These are phyloP conservation scores for Drosophila kohkoa DNA, from an alignment of 1,140 invertebrate species.

Conservation along the genomic window DNA sequence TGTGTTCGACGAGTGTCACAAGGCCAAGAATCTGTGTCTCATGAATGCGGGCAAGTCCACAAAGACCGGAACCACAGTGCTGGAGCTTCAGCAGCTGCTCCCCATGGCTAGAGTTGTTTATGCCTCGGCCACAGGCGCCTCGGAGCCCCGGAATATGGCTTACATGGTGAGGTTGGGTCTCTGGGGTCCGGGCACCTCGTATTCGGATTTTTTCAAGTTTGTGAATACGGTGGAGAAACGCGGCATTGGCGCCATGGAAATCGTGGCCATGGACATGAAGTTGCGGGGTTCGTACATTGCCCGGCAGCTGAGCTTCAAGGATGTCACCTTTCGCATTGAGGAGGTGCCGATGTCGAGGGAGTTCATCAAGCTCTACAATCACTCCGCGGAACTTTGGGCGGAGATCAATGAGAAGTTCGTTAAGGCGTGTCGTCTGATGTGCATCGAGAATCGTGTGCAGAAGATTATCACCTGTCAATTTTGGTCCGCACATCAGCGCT, in stretches of 20 bases:
- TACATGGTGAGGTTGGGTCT: constrained; percentile 99
- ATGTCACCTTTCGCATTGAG: constrained; percentile 97
- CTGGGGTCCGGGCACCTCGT: constrained; percentile 99
- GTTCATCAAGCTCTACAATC: constrained; percentile 96
- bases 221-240: constrained; percentile 98
- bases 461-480: constrained; percentile 99
- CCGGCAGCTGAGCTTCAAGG: constrained; percentile 98
- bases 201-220: constrained; percentile 97
- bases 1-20: constrained; percentile 99
- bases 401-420: constrained; percentile 96
- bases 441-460: constrained; percentile 95
- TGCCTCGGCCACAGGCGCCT: constrained; percentile 98
- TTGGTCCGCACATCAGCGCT: constrained; percentile 99
- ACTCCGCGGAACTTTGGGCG: constrained; percentile 97
- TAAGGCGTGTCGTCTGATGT: constrained; percentile 96
- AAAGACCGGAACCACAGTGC: constrained; percentile 94
- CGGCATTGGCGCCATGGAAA: constrained; percentile 99
- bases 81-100: constrained; percentile 97
- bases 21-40: constrained; percentile 99
- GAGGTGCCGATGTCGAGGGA: constrained; percentile 95
- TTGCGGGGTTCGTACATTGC: constrained; percentile 99
- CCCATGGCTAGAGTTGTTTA: constrained; percentile 98
- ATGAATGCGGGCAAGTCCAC: constrained; percentile 96
- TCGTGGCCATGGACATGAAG: constrained; percentile 99
- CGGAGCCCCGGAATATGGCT: constrained; percentile 99